These are phyloP conservation scores for Halocaridina rubra DNA, from an alignment of 2,888 invertebrate genomes.

Conservation along the genomic window DNA sequence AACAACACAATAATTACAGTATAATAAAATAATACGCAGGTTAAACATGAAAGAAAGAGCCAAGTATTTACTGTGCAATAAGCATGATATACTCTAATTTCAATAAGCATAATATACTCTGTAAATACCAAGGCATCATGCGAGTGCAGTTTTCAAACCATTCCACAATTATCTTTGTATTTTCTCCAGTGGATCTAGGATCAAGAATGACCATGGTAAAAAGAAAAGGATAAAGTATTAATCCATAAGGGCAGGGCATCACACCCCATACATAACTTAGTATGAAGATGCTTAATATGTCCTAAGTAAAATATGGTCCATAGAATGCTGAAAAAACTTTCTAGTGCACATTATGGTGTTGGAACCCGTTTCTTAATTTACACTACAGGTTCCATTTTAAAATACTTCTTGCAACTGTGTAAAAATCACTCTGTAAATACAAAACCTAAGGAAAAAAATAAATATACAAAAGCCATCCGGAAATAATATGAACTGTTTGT, in stretches of 20 bases:
- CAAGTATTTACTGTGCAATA: too few species aligned
- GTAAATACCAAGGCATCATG: too few species aligned
- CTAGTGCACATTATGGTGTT: neutral
- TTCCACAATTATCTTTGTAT: neutral
- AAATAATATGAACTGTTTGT: neutral
- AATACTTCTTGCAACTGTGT: neutral
- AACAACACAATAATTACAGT: too few species aligned
- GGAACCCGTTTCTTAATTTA: neutral
- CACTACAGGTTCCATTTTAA: neutral
- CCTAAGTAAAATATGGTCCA: too few species aligned
- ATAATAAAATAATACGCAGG: too few species aligned
- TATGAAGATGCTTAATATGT: too few species aligned
- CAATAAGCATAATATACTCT: too few species aligned
- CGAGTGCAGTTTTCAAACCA: too few species aligned
- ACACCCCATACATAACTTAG: too few species aligned
- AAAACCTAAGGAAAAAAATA: neutral
- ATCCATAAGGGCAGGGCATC: too few species aligned
- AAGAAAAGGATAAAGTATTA: neutral
- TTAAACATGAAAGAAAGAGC: too few species aligned
- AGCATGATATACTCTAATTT: too few species aligned
- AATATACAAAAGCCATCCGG: neutral
- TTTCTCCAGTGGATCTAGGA: neutral
- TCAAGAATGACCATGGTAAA: neutral
- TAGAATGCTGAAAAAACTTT: neutral
- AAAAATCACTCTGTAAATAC: neutral